Base-by-base conservation (phyloP, 2,888 invertebrate species). In the Arrhopalites spinosus region DNA sequence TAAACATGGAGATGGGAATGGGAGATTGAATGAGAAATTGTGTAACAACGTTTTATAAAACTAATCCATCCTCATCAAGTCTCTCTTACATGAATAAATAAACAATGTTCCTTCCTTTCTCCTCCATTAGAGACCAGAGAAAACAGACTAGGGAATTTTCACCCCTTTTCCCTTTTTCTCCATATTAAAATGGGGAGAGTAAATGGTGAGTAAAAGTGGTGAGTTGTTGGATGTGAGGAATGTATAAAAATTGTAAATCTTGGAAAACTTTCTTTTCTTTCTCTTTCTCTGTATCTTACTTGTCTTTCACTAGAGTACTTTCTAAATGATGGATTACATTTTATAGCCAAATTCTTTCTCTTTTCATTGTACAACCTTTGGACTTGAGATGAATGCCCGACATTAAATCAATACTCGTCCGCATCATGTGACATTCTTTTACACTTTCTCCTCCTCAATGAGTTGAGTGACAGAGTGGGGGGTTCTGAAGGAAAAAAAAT, bases 291-390 rank as follows among this genome's bases (percentile, higher is more conserved):
- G 36, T 36, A 36, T 36, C 36, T 36, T 36, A 36, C n/a, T n/a
- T n/a, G n/a, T n/a, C n/a, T 36, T 36, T 20, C 59, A 25, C 20
- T 23, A 11, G 59, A 23, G 59, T 59, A 2, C 20, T 59, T 59
- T 59, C n/a, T 59, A 59, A 59, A 59, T 59, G 59, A 59, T 59
- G 59, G 59, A 59, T 59, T n/a, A 59, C 25, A 23, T 23, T 59
- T 59, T 59, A 23, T n/a, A n/a, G n/a, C n/a, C n/a, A n/a, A n/a
- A n/a, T 36, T 11, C 36, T 36, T 11, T 11, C 36, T 36, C 20
- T n/a, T 53, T 53, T 17, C 53, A 53, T 11, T 36, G 36, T 36
- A 36, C 36, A 36, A 36, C 3, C 17, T 53, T 20, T 53, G 20
- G 53, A 53, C n/a, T n/a, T 36, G 5, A 36, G 36, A 7, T 36